Conservation (phyloP, 2,888 invertebrate genomes). For the Beris morrisii region DNA sequence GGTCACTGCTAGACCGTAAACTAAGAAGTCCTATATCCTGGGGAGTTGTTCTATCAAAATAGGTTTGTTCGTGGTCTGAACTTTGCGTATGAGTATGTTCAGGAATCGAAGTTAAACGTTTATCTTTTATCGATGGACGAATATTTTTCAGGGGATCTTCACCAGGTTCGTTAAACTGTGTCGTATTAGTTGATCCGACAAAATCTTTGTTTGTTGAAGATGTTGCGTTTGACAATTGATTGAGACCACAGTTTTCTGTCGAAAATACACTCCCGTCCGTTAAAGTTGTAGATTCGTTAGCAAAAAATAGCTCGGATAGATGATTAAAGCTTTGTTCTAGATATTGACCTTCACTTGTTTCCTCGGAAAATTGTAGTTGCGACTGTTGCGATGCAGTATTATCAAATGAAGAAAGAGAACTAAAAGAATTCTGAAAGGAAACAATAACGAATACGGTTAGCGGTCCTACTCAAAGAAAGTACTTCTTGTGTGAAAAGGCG, state of each 20-base stretch:
- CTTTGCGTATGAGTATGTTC: slow-evolving; percentile 47
- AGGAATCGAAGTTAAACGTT: slow-evolving; percentile 51
- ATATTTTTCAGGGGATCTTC: slow-evolving; percentile 52
- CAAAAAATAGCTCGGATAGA: slow-evolving; percentile 53
- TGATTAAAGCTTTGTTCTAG: slow-evolving; percentile 49
- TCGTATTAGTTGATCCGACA: slow-evolving; percentile 31
- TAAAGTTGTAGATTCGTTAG: slow-evolving; percentile 52
- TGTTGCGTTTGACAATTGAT: slow-evolving; percentile 46
- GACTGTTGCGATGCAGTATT: slow-evolving; percentile 53
- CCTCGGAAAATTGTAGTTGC: slow-evolving; percentile 46
- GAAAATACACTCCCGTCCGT: slow-evolving; percentile 38
- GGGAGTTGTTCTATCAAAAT: slow-evolving; percentile 47
- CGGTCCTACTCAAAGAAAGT: slow-evolving; percentile 30
- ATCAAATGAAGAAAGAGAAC: slow-evolving; percentile 56
- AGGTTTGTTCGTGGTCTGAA: slow-evolving; percentile 46
- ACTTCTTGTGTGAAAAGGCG: neutral
- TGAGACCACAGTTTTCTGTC: slow-evolving; percentile 36
- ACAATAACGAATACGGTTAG: too few species aligned
- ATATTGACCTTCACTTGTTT: slow-evolving; percentile 42
- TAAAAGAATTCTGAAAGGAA: slow-evolving; percentile 54
- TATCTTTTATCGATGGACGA: slow-evolving; percentile 46
- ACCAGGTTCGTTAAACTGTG: slow-evolving; percentile 43
- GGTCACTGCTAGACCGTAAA: slow-evolving; percentile 55
- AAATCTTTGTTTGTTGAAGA: slow-evolving; percentile 42
- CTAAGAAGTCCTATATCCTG: slow-evolving; percentile 50